A percentile compares a stretch with the other conserved stretches of the same genome.
Evolutionary conservation across 1,140 invertebrate species (phyloP).

Genomic region (Drosophila pseudoobscura): DNA sequence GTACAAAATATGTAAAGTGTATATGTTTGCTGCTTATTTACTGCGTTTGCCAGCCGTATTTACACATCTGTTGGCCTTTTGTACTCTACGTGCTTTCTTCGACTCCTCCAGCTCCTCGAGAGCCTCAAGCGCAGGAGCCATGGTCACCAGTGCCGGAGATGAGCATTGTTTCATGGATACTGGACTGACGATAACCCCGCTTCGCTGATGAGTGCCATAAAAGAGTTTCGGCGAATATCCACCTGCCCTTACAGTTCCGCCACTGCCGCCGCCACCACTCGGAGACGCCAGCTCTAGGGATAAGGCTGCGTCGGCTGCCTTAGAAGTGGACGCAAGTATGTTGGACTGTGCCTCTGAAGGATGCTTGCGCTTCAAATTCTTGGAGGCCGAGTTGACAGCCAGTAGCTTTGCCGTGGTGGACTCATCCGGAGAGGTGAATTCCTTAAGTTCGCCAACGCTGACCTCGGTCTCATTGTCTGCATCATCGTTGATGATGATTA

Average conservation of each 20-base stretch:
- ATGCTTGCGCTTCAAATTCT: conserved; percentile 72
- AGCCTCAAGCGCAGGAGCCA: conserved; percentile 6
- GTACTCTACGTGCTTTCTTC: conserved; percentile 83
- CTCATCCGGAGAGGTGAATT: conserved; percentile 73
- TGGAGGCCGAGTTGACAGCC: conserved; percentile 64
- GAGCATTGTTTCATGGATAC: conserved; percentile 58
- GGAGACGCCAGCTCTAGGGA: background rate
- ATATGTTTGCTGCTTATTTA: conserved; percentile 76
- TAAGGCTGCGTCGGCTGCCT: conserved; percentile 26
- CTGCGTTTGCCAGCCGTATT: conserved; percentile 82
- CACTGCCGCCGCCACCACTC: background rate
- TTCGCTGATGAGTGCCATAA: conserved; percentile 72
- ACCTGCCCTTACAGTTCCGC: conserved; percentile 7
- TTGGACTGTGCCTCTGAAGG: conserved; percentile 49
- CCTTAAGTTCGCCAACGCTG: conserved; percentile 35
- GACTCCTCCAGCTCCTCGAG: conserved; percentile 59
- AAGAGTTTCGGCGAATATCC: conserved; percentile 72
- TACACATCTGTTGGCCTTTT: conserved; percentile 81
- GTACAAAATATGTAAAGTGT: conserved; percentile 69
- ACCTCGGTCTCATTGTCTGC: conserved; percentile 45
- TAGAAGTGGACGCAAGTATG: conserved; percentile 69
- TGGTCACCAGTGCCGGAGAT: background rate
- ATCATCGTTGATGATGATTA: conserved; percentile 82
- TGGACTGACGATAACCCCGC: conserved; percentile 76
- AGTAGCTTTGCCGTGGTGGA: conserved; percentile 74